phyloP scores from a whole-genome alignment of 2,797 vertebrate genomes.

The Helicolenus hilgendorfi region DNA sequence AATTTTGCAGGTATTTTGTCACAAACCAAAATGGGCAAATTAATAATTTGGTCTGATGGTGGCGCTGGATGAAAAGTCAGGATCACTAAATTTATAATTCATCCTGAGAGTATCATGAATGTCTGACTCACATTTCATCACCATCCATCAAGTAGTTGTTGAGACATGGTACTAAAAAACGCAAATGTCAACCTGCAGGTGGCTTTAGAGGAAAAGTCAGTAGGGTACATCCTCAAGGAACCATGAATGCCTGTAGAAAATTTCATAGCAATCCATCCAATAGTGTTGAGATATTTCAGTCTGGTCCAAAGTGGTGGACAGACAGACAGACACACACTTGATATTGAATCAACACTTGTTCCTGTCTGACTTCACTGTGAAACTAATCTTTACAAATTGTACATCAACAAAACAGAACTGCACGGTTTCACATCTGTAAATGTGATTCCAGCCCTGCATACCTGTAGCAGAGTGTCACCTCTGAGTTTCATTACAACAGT shows the following conservation, averaged over 20 bases:
- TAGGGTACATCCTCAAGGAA: neutral
- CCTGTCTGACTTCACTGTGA: neutral
- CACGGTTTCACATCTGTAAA: constrained; percentile 16
- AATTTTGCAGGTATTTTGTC: neutral
- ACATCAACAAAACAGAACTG: neutral
- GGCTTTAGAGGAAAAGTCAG: neutral
- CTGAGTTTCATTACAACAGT: constrained; percentile 1
- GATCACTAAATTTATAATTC: neutral
- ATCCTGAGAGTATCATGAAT: neutral
- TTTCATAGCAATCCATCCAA: neutral
- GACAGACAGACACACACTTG: neutral
- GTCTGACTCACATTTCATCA: neutral
- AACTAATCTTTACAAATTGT: neutral
- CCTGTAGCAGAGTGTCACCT: neutral
- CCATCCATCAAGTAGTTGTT: neutral
- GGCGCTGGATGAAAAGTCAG: neutral
- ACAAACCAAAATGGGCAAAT: neutral
- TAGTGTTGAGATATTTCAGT: neutral
- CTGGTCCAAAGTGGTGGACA: neutral
- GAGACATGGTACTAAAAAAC: neutral
- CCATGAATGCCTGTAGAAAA: neutral
- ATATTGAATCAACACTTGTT: neutral
- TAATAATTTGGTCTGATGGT: neutral
- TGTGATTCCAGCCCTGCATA: neutral
- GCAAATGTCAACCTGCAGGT: neutral